phyloP scores from a whole-genome alignment of 2,113 vertebrate species.

The Anthoscopus minutus region DNA sequence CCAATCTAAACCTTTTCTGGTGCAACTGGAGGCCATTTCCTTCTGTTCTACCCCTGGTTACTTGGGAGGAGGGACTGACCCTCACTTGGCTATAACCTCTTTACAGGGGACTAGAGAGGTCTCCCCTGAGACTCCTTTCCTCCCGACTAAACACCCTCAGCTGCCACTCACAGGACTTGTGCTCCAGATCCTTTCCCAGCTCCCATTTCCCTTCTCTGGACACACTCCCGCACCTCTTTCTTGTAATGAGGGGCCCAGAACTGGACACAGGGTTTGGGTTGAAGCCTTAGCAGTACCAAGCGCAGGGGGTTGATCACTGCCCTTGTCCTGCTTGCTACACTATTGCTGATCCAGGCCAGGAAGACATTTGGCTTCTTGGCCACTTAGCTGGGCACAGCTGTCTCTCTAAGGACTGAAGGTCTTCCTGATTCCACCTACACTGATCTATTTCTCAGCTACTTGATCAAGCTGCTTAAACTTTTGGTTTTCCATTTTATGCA shows the following conservation, averaged over 20 bases:
- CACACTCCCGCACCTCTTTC: rapidly evolving
- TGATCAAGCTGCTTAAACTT: background rate
- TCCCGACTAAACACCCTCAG: background rate
- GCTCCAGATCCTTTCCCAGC: background rate
- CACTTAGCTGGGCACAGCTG: background rate
- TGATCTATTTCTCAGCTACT: background rate
- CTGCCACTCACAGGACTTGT: background rate
- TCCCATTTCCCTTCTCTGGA: background rate
- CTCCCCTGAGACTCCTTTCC: background rate
- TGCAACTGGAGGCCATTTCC: background rate
- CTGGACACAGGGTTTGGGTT: background rate
- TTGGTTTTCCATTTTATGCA: background rate
- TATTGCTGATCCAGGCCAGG: background rate
- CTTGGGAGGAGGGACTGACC: background rate
- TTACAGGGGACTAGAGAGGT: background rate
- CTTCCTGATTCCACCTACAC: background rate
- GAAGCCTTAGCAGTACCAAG: rapidly evolving
- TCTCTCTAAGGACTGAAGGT: background rate
- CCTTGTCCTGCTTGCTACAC: background rate
- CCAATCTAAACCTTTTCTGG: background rate
- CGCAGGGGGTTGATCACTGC: background rate
- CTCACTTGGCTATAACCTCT: background rate
- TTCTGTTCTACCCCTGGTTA: background rate
- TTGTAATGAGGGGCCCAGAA: background rate
- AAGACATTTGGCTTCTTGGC: background rate